Percentiles rank a stretch among this genome's conserved stretches.
Conservation (phyloP, 2,797 vertebrate genomes). For the Apogon hyalosoma region DNA sequence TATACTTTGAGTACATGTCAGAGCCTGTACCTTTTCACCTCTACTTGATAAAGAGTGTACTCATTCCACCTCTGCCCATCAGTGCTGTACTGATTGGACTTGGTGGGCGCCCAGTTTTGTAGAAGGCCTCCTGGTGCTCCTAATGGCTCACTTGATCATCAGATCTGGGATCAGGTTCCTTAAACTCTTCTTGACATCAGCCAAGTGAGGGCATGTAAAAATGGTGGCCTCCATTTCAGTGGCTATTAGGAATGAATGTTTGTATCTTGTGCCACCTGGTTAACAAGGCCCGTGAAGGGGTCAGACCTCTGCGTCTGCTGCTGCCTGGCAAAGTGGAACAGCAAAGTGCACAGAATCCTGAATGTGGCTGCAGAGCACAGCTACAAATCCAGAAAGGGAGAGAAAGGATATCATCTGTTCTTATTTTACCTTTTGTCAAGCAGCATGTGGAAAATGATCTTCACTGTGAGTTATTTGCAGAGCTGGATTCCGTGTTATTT, state of each 20-base stretch:
- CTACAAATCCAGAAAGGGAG: conserved; percentile 53
- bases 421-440: conserved; percentile 89
- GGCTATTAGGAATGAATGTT: conserved; percentile 43
- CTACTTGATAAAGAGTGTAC: too few relatives aligned
- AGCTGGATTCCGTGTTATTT: conserved; percentile 91
- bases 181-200: conserved; percentile 66
- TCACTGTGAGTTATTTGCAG: conserved; percentile 93
- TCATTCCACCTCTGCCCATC: too few relatives aligned
- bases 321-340: conserved; percentile 35
- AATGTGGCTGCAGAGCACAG: conserved; percentile 52
- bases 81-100: conserved; percentile 2
- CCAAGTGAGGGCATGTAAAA: conserved; percentile 57
- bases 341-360: conserved; percentile 25
- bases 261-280: conserved; percentile 39
- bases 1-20: too few relatives aligned
- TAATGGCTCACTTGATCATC: conserved; percentile 59
- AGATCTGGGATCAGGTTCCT: conserved; percentile 67
- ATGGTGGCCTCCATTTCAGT: conserved; percentile 57
- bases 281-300: conserved; percentile 62
- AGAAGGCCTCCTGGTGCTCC: conserved; percentile 60
- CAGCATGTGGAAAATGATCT: conserved; percentile 89
- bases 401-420: conserved; percentile 86
- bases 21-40: too few relatives aligned
- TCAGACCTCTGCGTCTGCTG: conserved; percentile 31
- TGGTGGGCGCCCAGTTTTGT: conserved; percentile 60